Evolutionary conservation across 1,140 invertebrate genomes (phyloP).

Genomic region (Subanguina moxae): DNA sequence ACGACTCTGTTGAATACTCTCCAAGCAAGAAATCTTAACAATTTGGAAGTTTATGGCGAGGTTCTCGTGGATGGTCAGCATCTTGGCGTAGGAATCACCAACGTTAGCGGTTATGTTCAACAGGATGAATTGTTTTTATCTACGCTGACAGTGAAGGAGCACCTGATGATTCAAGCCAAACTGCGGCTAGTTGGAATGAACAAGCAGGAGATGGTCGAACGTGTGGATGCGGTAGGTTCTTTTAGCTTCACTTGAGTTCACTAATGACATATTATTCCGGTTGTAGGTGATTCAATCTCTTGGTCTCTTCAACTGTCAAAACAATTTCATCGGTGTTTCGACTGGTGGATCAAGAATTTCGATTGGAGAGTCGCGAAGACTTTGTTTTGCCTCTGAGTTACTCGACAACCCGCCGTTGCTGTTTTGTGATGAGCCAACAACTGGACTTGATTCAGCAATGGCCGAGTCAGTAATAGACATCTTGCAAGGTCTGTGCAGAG

Average conservation of each 20-base stretch:
- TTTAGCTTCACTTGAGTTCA: constrained; percentile 1
- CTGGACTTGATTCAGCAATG: constrained; percentile 47
- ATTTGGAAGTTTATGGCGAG: constrained; percentile 47
- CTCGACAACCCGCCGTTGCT: constrained; percentile 73
- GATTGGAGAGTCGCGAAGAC: constrained; percentile 62
- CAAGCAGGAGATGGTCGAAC: constrained; percentile 17
- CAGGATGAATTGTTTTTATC: constrained; percentile 66
- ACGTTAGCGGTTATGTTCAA: constrained; percentile 61
- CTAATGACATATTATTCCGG: no score
- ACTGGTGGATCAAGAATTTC: constrained; percentile 21
- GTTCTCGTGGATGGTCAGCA: constrained; percentile 55
- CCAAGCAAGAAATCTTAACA: constrained; percentile 49
- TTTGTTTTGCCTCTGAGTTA: constrained; percentile 64
- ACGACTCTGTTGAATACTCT: constrained; percentile 57
- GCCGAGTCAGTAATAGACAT: constrained; percentile 55
- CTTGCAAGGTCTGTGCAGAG: constrained; percentile 65
- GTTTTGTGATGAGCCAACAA: constrained; percentile 78
- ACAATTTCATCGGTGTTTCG: background rate
- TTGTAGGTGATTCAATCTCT: constrained; percentile 51
- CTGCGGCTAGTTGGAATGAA: constrained; percentile 29
- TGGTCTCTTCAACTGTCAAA: constrained; percentile 52
- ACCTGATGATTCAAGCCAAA: constrained; percentile 64
- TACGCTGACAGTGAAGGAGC: constrained; percentile 65
- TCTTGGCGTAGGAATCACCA: constrained; percentile 41
- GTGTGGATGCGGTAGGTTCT: constrained; percentile 37